Evolutionary conservation across 1,140 invertebrate species (phyloP), one percentile per base, ranked within the genome.

Genomic region (Formica exsecta): DNA sequence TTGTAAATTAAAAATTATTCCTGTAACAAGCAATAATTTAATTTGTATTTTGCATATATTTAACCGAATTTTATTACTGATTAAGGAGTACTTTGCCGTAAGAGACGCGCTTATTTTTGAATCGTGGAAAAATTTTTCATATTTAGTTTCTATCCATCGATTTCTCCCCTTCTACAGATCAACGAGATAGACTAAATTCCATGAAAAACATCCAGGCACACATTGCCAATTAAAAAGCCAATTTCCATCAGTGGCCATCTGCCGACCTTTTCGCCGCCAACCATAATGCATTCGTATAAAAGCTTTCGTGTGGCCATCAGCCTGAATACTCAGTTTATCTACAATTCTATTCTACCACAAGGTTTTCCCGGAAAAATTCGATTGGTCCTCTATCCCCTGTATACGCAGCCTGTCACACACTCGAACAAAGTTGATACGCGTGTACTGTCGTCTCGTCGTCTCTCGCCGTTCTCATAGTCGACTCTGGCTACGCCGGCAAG

Each of bases 181-280:
- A 22, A 19, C 25, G 38, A 19, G 19, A 8, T 59, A 25, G 51
- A 32, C 51, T 73, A 70, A 80, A 80, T 70, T 71, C 65, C 22
- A 80, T 70, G 79, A 83, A 81, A 81, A 71, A 83, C 68, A 83
- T 73, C 13, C 19, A n/a, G 54, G n/a, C 79, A 48, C 68, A 73
- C 68, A 73, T 74, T 83, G 61, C 83, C 81, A 89, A 89, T 89
- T 89, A 89, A 89, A 89, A 89, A 89, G 54, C 57, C 87, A 89
- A 89, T 83, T 74, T 61, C 66, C 68, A 73, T 36, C 68, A 48
- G 68, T 36, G 38, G n/a, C 38, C 29, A 51, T 74, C 68, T 16
- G 36, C 36, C 38, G 79, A 83, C 22, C 16, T 59, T 83, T 61
- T 74, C 68, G 66, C 54, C 79, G 79, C 51, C 71, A 25, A 36